Evolutionary conservation across 2,797 vertebrate genomes (phyloP).

Genomic region (Gila robusta): DNA sequence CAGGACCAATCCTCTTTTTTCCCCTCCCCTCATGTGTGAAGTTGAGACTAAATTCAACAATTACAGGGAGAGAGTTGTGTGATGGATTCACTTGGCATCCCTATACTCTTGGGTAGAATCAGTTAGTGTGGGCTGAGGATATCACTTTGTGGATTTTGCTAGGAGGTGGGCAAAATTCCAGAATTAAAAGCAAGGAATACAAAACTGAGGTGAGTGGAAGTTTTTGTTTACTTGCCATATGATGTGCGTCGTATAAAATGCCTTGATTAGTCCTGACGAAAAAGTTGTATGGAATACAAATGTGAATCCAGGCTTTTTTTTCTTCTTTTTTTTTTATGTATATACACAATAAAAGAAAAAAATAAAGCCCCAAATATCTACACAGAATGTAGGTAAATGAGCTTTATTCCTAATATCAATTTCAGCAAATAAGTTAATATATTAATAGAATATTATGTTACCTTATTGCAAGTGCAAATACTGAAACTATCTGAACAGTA

Average conservation of each 20-base stretch:
- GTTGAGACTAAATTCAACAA: background rate
- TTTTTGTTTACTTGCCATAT: background rate
- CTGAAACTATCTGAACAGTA: background rate
- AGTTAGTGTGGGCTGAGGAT: background rate
- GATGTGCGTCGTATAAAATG: background rate
- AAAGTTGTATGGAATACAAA: background rate
- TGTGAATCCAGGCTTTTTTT: background rate
- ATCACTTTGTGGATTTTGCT: background rate
- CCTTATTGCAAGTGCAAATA: background rate
- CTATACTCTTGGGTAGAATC: background rate
- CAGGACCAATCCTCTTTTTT: background rate
- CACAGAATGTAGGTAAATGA: background rate
- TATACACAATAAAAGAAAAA: background rate
- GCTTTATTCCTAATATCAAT: background rate
- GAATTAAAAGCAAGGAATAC: background rate
- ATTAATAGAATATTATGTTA: background rate
- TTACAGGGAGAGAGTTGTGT: background rate
- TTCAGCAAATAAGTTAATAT: background rate
- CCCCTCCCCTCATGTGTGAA: background rate
- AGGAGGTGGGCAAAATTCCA: background rate
- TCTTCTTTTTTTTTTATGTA: background rate
- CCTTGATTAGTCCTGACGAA: background rate
- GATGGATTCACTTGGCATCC: background rate
- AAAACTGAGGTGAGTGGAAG: constrained; percentile 20
- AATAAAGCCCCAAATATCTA: background rate